Evolutionary conservation across 2,113 vertebrate species (phyloP), one percentile per base, ranked within the genome.

Genomic region (Lophius piscatorius): DNA sequence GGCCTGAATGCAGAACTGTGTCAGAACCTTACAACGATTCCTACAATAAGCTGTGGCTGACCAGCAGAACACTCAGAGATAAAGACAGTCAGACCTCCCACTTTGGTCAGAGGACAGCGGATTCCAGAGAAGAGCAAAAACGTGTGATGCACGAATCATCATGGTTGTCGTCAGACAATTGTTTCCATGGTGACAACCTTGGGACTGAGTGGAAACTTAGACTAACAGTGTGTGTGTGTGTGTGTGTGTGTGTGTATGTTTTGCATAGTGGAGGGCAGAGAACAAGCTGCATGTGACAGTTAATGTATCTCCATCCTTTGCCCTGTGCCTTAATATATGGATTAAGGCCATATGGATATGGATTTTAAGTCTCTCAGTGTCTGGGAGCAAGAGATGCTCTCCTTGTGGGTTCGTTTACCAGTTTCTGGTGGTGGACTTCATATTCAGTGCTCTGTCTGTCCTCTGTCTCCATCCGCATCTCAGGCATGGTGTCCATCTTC

Each of bases 391-490:
- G 3, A 35, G 5, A 35, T 14, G 33, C 2, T 4, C 13, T 4
- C 3, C 9, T 17, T 11, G 3, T 42, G 26, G 17, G 34, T 50
- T 31, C 13, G 5, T 29, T 56, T 82, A 98, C 95, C 94, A 98
- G 87, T 85, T 98, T 99, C 80, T 99, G 97, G 88, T 98, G 97
- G 87, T 95, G 96, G 58, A 99, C 96, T 88, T 98, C 96, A 3
- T 95, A 98, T 26, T 94, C 94, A 1, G 96, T 92, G 73, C 95
- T 94, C 66, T 95, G 96, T 28, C 93, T 90, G 77, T 96, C 95
- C 65, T 95, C 95, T 0, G 94, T 92, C 50, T 98, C 96, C 94
- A 98, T 97, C 74, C 94, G 93, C 71, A 99, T 88, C 76, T 98
- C 94, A 2, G 97, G 95, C 39, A 98, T 79, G 49, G 95, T 93